Conservation (phyloP, 2,888 invertebrate species). For the Gonocerus acuteangulatus region DNA sequence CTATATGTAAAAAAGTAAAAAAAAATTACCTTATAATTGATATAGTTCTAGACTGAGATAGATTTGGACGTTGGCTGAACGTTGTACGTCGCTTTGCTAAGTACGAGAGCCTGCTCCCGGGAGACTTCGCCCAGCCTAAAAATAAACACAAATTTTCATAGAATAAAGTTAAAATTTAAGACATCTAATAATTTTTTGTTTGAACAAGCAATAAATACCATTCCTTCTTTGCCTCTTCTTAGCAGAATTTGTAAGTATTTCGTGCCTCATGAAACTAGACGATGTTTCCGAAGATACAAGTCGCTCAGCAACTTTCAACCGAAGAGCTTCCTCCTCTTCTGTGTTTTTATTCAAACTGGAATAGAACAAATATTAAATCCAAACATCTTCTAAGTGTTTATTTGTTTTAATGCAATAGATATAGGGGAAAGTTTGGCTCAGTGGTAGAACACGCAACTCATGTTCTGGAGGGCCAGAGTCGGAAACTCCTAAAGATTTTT, state of each 20-base stretch:
- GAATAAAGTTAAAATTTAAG: no score
- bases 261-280: conserved; percentile 10
- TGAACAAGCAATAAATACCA: neutral
- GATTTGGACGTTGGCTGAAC: conserved; percentile 4
- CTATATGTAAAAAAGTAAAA: no score
- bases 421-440: no score
- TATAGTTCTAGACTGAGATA: conserved; percentile 9
- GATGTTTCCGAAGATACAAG: conserved; percentile 15
- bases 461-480: no score
- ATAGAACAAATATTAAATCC: neutral
- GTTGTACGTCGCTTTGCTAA: conserved; percentile 9
- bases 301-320: conserved; percentile 10
- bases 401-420: no score
- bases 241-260: conserved; percentile 9
- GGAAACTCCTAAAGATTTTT: no score
- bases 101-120: conserved; percentile 11
- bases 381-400: no score
- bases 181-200: no score
- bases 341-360: neutral
- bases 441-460: no score
- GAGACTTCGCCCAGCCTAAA: conserved; percentile 15
- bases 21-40: neutral
- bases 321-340: conserved; percentile 17
- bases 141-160: no score
- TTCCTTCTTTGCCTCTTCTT: conserved; percentile 17